Conservation (phyloP, 2,888 invertebrate species). For the Drosophila rubida region DNA sequence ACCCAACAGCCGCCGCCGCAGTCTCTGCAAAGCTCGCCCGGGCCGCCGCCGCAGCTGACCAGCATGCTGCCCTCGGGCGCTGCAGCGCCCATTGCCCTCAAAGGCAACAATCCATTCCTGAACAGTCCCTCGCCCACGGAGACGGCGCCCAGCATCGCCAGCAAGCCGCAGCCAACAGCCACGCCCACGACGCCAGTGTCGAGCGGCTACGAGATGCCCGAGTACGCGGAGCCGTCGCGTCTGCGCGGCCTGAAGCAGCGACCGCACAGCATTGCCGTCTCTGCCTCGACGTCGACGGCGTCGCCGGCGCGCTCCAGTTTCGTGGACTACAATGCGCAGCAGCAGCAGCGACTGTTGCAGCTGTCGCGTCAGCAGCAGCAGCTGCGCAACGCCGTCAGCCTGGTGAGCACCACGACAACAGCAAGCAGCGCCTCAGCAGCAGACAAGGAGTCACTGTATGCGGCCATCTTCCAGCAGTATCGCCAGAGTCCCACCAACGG, state of each 20-base stretch:
- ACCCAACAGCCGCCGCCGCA: conserved; percentile 62
- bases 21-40: conserved; percentile 72
- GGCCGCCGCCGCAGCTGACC: conserved; percentile 75
- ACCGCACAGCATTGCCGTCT: conserved; percentile 88
- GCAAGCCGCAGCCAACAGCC: conserved; percentile 6
- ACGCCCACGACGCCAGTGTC: conserved; percentile 27
- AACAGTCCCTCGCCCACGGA: conserved; percentile 82
- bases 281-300: conserved; percentile 21
- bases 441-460: conserved; percentile 83
- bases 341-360: conserved; percentile 81
- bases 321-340: conserved; percentile 78
- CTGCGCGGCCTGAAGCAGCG: conserved; percentile 84
- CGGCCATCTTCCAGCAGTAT: conserved; percentile 83
- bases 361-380: conserved; percentile 81
- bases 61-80: conserved; percentile 74
- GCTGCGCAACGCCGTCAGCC: conserved; percentile 76
- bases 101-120: conserved; percentile 82
- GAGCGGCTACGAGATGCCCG: conserved; percentile 76
- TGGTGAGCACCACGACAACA: conserved; percentile 51
- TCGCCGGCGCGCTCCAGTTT: conserved; percentile 68
- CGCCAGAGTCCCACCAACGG: conserved; percentile 79
- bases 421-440: conserved; percentile 47
- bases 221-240: conserved; percentile 83
- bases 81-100: conserved; percentile 82
- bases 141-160: conserved; percentile 26